Percentiles rank a stretch among this genome's conserved stretches.
These are phyloP conservation scores for Euleptes europaea DNA, from an alignment of 2,113 vertebrate species.

Conservation along the genomic window DNA sequence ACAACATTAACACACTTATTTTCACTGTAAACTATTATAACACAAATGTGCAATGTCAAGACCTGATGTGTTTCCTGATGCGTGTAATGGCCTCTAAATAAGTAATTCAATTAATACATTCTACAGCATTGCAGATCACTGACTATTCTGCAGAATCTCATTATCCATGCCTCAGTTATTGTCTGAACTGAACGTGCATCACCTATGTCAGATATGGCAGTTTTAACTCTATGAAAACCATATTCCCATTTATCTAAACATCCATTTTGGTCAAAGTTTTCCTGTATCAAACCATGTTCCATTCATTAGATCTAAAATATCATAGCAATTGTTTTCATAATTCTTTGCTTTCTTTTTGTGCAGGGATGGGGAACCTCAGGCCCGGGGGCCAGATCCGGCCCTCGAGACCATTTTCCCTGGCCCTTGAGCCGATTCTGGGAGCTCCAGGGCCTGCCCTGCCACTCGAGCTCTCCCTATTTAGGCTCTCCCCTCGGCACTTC, in stretches of 20 bases:
- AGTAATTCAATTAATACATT: slow-evolving; percentile 21
- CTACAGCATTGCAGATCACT: background rate
- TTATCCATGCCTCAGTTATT: slow-evolving; percentile 5
- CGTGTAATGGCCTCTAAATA: slow-evolving; percentile 17
- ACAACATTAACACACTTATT: background rate
- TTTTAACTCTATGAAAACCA: background rate
- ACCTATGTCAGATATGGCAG: background rate
- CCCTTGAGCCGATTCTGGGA: no score
- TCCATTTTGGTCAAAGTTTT: background rate
- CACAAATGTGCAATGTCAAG: slow-evolving; percentile 10
- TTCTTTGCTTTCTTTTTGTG: background rate
- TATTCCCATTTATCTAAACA: background rate
- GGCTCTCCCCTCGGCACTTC: no score
- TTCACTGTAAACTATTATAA: background rate
- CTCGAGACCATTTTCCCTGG: no score
- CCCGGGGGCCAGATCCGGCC: no score
- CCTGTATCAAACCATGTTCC: background rate
- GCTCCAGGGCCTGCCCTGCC: no score
- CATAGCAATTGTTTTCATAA: background rate
- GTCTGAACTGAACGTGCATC: background rate
- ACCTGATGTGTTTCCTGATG: background rate
- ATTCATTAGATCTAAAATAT: background rate
- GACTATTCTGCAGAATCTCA: slow-evolving; percentile 5
- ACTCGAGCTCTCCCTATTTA: no score
- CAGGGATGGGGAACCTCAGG: no score